Percentiles rank a stretch among this genome's conserved stretches.
phyloP scores from a whole-genome alignment of 1,140 invertebrate species.

The Condylostylus longicornis region DNA sequence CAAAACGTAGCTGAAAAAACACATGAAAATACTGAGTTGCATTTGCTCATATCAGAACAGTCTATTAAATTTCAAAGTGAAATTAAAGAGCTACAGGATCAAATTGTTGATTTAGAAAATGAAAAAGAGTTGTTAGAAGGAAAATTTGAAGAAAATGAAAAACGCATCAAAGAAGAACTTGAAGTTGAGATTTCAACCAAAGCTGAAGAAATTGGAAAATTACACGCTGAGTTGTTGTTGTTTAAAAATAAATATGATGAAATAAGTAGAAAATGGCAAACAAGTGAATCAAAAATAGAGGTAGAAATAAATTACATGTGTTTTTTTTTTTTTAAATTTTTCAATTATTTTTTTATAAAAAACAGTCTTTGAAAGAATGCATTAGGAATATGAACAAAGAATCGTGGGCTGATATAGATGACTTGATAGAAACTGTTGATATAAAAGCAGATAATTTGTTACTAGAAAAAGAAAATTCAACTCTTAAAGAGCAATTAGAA shows the following conservation, averaged over 20 bases:
- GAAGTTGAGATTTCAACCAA: too few relatives aligned
- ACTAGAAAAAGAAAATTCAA: constrained; percentile 31
- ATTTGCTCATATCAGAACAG: constrained; percentile 33
- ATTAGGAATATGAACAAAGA: constrained; percentile 32
- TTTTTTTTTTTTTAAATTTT: background rate
- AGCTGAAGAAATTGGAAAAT: constrained; percentile 28
- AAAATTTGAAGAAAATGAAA: constrained; percentile 30
- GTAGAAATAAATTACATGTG: constrained; percentile 3
- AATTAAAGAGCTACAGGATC: constrained; percentile 21
- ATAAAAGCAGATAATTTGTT: constrained; percentile 36
- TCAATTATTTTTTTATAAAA: background rate
- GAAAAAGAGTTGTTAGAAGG: constrained; percentile 32
- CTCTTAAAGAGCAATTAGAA: constrained; percentile 27
- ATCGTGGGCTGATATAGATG: constrained; percentile 28
- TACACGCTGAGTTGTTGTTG: constrained; percentile 25
- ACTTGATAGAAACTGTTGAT: constrained; percentile 33
- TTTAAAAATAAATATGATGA: constrained; percentile 17
- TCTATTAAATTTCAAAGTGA: constrained; percentile 30
- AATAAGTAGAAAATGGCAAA: constrained; percentile 20
- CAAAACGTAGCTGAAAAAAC: constrained; percentile 35
- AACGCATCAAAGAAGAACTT: constrained; percentile 25
- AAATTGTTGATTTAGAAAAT: constrained; percentile 23
- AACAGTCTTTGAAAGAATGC: constrained; percentile 31
- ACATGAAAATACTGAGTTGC: constrained; percentile 37
- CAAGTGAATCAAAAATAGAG: constrained; percentile 25